These are phyloP conservation scores for Acleris laterana DNA, from an alignment of 2,888 invertebrate species.

Conservation along the genomic window DNA sequence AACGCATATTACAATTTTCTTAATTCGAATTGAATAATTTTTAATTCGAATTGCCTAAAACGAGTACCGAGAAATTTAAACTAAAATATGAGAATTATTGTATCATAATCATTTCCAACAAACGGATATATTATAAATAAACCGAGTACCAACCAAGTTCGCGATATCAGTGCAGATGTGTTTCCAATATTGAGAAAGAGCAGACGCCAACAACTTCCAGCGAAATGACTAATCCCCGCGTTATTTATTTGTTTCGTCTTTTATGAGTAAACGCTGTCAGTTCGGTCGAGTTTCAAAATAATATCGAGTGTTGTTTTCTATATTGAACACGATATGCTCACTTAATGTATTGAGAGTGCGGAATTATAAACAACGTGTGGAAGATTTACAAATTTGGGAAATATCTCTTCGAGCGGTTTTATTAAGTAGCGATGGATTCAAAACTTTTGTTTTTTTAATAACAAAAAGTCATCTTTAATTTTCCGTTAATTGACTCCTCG, in stretches of 20 bases:
- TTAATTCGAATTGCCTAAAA: no score
- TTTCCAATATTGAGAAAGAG: conserved; percentile 62
- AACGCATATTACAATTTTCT: no score
- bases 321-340: conserved; percentile 16
- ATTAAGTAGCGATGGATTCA: no score
- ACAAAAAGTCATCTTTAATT: no score
- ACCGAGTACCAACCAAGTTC: conserved; percentile 17
- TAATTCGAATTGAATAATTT: no score
- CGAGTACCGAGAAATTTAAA: no score
- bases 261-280: conserved; percentile 38
- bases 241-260: conserved; percentile 38
- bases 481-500: background rate
- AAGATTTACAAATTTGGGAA: background rate
- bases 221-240: conserved; percentile 36
- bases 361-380: background rate
- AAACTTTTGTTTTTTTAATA: no score
- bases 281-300: conserved; percentile 36
- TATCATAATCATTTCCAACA: conserved; percentile 9
- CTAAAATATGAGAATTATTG: no score
- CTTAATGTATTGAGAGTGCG: conserved; percentile 19
- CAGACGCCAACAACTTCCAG: conserved; percentile 52
- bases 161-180: conserved; percentile 46
- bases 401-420: background rate
- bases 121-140: conserved; percentile 14
- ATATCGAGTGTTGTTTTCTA: conserved; percentile 20